Evolutionary conservation across 1,140 invertebrate genomes (phyloP).

Genomic region (Caenorhabditis remanei): DNA sequence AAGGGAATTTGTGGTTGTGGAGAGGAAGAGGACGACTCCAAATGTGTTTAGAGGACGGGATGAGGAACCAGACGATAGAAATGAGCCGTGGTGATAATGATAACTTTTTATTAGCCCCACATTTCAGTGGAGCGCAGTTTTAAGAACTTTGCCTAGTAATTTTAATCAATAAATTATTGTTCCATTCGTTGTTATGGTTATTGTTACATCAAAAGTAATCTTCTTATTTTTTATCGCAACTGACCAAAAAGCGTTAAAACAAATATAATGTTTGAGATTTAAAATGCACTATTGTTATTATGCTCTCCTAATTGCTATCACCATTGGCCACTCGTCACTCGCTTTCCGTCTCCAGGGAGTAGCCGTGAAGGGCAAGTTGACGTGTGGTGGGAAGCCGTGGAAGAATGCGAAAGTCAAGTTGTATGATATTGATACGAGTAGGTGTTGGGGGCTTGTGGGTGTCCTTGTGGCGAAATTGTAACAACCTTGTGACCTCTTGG

Average conservation of each 20-base stretch:
- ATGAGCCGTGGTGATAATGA: constrained; percentile 12
- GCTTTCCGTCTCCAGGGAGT: constrained; percentile 66
- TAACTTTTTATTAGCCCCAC: not conserved
- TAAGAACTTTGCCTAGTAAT: not conserved
- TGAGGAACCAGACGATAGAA: constrained; percentile 28
- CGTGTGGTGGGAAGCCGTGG: constrained; percentile 59
- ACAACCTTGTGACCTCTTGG: too few relatives aligned
- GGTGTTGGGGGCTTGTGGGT: not conserved
- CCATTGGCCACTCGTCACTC: not conserved
- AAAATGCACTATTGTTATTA: constrained; percentile 1
- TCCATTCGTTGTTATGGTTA: not conserved
- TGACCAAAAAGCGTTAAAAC: not conserved
- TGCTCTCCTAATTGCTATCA: not conserved
- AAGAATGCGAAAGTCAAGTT: constrained; percentile 67
- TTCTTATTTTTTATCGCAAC: not conserved
- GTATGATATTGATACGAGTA: constrained; percentile 68
- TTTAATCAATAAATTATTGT: not conserved
- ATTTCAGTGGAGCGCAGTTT: too few relatives aligned
- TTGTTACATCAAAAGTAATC: not conserved
- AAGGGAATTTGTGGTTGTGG: not conserved
- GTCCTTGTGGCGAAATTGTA: too few relatives aligned
- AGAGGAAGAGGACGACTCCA: not conserved
- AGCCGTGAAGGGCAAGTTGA: constrained; percentile 61
- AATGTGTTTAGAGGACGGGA: constrained; percentile 40
- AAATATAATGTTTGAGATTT: not conserved